A percentile compares a stretch with the other conserved stretches of the same genome.
phyloP scores from a whole-genome alignment of 2,797 vertebrate species.

The Crocidura indochinensis region DNA sequence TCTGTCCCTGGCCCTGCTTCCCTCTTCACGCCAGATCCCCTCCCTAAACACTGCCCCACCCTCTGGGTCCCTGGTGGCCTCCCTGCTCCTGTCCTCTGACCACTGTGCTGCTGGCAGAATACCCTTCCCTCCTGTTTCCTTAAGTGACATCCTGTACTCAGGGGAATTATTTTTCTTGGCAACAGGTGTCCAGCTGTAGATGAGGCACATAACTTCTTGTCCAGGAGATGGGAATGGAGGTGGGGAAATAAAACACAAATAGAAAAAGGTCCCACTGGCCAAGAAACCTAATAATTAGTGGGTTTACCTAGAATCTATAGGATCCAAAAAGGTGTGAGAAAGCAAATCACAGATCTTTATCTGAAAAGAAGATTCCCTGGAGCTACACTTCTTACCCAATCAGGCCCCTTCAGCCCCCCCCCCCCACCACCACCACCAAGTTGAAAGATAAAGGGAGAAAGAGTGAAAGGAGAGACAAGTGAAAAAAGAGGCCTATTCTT shows the following conservation, averaged over 20 bases:
- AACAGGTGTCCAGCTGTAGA: conserved; percentile 72
- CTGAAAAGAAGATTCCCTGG: not conserved
- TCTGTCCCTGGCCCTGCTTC: not conserved
- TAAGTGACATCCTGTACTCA: conserved; percentile 71
- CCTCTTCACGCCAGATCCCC: not conserved
- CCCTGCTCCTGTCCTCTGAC: conserved; percentile 20
- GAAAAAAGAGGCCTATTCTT: not conserved
- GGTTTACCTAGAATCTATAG: not conserved
- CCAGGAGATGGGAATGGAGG: conserved; percentile 63
- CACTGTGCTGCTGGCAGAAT: conserved; percentile 73
- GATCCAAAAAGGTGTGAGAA: not conserved
- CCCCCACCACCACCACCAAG: no score
- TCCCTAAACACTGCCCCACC: not conserved
- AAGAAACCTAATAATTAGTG: conserved; percentile 43
- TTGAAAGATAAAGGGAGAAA: not conserved
- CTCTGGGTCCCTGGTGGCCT: not conserved
- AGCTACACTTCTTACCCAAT: not conserved
- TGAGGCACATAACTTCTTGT: conserved; percentile 72
- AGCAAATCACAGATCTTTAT: not conserved
- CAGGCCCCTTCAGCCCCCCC: not conserved
- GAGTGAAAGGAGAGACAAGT: not conserved
- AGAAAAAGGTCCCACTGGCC: conserved; percentile 35
- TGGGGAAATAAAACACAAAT: conserved; percentile 70
- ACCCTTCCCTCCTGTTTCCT: conserved; percentile 75
- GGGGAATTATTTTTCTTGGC: conserved; percentile 83